These are phyloP conservation scores for Holothuria glaberrima DNA, from an alignment of 35 echinoderm and acorn worm species.

Conservation along the genomic window DNA sequence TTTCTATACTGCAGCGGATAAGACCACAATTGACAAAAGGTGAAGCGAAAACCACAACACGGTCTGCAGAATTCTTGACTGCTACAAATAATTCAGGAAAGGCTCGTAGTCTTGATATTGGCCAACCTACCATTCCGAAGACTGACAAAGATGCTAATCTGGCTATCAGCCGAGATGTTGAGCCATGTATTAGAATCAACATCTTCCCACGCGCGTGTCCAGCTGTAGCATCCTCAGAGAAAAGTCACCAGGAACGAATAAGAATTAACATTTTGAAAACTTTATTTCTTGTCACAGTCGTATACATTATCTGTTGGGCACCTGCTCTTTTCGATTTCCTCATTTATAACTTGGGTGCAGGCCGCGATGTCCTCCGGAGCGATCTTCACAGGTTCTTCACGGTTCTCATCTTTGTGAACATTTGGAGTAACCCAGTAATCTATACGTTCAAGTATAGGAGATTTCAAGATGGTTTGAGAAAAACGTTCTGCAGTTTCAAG, in stretches of 20 bases:
- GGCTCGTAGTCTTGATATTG: too few relatives aligned
- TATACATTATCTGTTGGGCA: constrained; percentile 4
- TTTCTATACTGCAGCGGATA: background rate
- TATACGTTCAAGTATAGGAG: too few relatives aligned
- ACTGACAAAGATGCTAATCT: too few relatives aligned
- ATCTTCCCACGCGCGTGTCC: background rate
- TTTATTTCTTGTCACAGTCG: background rate
- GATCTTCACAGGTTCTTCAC: background rate
- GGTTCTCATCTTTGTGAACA: background rate
- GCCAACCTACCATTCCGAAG: too few relatives aligned
- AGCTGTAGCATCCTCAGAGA: too few relatives aligned
- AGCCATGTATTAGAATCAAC: too few relatives aligned
- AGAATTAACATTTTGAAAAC: constrained; percentile 26
- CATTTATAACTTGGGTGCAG: background rate
- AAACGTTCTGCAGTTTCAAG: background rate
- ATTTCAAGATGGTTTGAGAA: background rate
- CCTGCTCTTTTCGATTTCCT: background rate
- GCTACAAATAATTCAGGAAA: too few relatives aligned
- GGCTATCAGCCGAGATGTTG: too few relatives aligned
- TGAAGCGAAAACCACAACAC: background rate
- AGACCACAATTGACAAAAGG: background rate
- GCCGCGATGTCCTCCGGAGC: background rate
- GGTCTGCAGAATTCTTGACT: too few relatives aligned
- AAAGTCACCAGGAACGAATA: too few relatives aligned
- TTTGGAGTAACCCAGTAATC: constrained; percentile 39